A percentile compares a stretch with the other conserved stretches of the same genome.
Conservation (phyloP, 1,140 invertebrate species). For the Trichonephila clavata region DNA sequence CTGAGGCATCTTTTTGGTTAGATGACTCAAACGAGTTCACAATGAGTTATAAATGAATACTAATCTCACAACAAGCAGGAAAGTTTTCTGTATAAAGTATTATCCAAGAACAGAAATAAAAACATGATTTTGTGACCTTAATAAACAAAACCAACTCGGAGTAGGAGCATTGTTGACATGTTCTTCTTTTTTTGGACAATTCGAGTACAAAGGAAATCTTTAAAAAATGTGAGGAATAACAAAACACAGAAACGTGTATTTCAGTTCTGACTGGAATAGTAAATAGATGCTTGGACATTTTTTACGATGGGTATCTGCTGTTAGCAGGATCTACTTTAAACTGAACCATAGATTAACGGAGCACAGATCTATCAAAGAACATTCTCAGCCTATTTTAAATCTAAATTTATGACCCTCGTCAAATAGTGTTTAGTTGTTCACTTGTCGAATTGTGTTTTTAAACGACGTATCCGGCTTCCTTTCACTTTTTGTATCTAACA, state of each 20-base stretch:
- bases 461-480: background rate
- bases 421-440: background rate
- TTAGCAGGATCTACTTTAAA: background rate
- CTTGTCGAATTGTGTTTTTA: background rate
- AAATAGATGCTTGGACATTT: background rate
- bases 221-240: background rate
- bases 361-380: background rate
- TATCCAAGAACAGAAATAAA: background rate
- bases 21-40: no score
- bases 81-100: background rate
- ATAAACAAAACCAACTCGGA: background rate
- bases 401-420: background rate
- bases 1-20: no score
- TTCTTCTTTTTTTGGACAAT: background rate
- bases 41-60: background rate
- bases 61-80: background rate
- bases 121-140: background rate
- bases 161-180: background rate
- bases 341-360: background rate
- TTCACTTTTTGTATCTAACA: background rate
- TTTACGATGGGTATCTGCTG: background rate
- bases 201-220: slow-evolving; percentile 4
- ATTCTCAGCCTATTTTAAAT: background rate
- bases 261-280: background rate
- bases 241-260: background rate